Evolutionary conservation across 2,888 invertebrate genomes (phyloP).

Genomic region (Myopa testacea): DNA sequence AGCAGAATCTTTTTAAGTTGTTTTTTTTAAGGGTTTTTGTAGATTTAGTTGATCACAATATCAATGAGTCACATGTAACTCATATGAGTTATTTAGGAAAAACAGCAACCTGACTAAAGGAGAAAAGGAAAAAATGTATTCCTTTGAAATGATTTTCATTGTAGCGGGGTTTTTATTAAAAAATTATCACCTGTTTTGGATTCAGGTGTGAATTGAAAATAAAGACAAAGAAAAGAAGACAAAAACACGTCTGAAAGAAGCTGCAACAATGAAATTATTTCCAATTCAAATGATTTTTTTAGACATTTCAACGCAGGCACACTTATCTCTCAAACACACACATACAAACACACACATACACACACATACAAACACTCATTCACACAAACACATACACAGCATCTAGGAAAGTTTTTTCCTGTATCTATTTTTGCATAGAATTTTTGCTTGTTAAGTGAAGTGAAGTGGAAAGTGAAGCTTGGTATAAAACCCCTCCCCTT

Average conservation of each 20-base stretch:
- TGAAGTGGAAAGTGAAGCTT: not conserved
- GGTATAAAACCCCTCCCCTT: not conserved
- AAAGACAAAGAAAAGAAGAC: not conserved
- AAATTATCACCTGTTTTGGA: too few species aligned
- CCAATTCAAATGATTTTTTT: too few species aligned
- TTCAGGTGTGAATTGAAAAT: too few species aligned
- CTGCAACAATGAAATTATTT: not conserved
- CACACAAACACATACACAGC: not conserved
- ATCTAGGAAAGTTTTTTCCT: too few species aligned
- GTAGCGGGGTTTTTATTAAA: not conserved
- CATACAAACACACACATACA: not conserved
- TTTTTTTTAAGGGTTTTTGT: too few species aligned
- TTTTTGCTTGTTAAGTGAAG: not conserved
- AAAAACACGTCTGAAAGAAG: not conserved
- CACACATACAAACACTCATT: not conserved
- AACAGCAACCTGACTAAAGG: not conserved
- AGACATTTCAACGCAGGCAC: too few species aligned
- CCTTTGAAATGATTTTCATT: too few species aligned
- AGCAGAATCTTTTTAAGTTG: too few species aligned
- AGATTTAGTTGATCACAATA: too few species aligned
- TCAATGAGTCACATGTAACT: too few species aligned
- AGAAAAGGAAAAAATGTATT: not conserved
- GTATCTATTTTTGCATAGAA: too few species aligned
- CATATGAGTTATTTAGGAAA: not conserved
- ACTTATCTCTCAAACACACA: constrained; percentile 14